Conservation (phyloP, 2,797 vertebrate species). For the Falco novaeseelandiae region DNA sequence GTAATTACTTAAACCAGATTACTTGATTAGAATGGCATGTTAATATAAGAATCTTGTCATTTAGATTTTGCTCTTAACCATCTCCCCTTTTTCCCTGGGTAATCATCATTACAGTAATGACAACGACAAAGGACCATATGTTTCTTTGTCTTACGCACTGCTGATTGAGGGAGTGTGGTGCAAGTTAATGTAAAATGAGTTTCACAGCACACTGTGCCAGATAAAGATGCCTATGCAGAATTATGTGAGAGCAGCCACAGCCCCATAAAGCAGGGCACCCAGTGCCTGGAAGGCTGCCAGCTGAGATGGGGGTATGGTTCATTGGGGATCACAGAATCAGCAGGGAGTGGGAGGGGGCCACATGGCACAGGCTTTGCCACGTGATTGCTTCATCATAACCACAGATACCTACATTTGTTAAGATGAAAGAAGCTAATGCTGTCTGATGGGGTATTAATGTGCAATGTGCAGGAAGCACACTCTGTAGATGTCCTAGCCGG, state of each 20-base stretch:
- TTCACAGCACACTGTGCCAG: neutral
- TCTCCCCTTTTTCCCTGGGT: conserved; percentile 13
- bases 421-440: neutral
- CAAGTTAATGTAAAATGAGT: neutral
- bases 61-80: conserved; percentile 28
- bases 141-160: conserved; percentile 5
- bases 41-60: conserved; percentile 13
- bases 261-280: neutral
- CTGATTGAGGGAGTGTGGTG: neutral
- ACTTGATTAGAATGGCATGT: conserved; percentile 35
- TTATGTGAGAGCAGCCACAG: neutral
- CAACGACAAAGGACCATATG: conserved; percentile 18
- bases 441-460: neutral
- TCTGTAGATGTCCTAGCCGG: neutral
- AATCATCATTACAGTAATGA: conserved; percentile 46
- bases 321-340: neutral
- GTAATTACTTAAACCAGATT: conserved; percentile 31
- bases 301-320: neutral
- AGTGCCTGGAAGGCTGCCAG: neutral
- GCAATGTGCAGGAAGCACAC: neutral
- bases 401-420: neutral
- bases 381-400: neutral
- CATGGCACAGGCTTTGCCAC: neutral
- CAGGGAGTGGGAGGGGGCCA: neutral
- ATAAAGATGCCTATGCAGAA: neutral